Evolutionary conservation across 2,113 vertebrate species (phyloP), one percentile per base, ranked within the genome.

Genomic region (Malurus alboscapulatus): DNA sequence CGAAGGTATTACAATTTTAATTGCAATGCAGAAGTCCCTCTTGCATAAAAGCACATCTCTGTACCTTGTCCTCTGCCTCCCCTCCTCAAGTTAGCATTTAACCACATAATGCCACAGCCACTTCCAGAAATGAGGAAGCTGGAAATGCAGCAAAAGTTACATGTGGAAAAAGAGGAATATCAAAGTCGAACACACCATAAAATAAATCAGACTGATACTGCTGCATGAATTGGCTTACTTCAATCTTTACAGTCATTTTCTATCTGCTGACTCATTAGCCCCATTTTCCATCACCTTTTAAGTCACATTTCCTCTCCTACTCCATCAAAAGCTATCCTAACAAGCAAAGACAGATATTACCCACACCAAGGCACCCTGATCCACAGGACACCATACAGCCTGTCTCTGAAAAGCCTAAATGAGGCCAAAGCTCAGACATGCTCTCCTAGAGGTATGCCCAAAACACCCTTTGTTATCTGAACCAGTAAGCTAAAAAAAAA

Each of bases 371-470:
- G 21, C 32, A 84, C 4, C 7, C 17, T 32, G 17, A 73, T 13
- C 17, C 51, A 38, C 0, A 63, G 5, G 17, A 66, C 48, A 63
- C 7, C 15, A 8, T 7, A 84, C 5, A 27, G 36, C 6, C 27
- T 8, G 2, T 7, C 53, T 48, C 47, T 19, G 7, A 45, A 81
- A 69, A 68, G n/a, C 12, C 57, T 65, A 29, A 78, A n/a, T 2
- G 5, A 16, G 19, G 22, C 5, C 9, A 90, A 54, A 57, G 6
- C 32, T 62, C 59, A 69, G 19, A 12, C 1, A 0, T 7, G 4
- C 8, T 74, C 12, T 54, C 29, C n/a, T 21, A 25, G 2, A 67
- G 16, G 4, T 12, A 2, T 9, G 2, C 3, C 38, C 10, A n/a
- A 57, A 85, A 44, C 1, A 1, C 1, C 7, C 6, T 17, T 17